Evolutionary conservation across 2,113 vertebrate genomes (phyloP).

Genomic region (Acrocephalus arundinaceus): DNA sequence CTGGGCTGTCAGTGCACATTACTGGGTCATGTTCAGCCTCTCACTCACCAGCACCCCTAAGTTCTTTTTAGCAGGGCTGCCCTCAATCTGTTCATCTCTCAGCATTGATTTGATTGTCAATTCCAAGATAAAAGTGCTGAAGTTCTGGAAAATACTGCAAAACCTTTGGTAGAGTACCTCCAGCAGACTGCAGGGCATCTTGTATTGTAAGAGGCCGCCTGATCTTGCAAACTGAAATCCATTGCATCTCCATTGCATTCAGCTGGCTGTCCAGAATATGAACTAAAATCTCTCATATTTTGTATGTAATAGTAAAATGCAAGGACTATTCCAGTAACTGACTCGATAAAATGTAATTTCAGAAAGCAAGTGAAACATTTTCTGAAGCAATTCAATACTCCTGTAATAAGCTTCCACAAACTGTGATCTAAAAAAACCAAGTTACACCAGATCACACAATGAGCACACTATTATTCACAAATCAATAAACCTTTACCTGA

Average conservation of each 20-base stretch:
- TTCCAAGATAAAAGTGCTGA: slow-evolving; percentile 38
- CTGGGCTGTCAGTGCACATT: neutral
- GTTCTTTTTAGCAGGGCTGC: neutral
- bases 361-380: neutral
- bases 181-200: slow-evolving; percentile 20
- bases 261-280: slow-evolving; percentile 45
- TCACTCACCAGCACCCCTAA: neutral
- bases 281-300: slow-evolving; percentile 35
- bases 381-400: neutral
- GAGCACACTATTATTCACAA: neutral
- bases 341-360: neutral
- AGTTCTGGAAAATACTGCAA: slow-evolving; percentile 22
- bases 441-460: neutral
- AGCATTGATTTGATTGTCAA: slow-evolving; percentile 1
- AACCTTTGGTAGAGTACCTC: slow-evolving; percentile 52
- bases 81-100: neutral
- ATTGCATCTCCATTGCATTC: slow-evolving; percentile 42
- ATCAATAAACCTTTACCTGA: neutral
- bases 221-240: slow-evolving; percentile 42
- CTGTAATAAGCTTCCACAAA: neutral
- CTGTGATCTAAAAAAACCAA: neutral
- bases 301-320: slow-evolving; percentile 34
- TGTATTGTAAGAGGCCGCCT: neutral
- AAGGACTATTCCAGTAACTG: neutral
- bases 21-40: neutral